Base-by-base conservation (phyloP, 1,140 invertebrate genomes). In the Achroia grisella region DNA sequence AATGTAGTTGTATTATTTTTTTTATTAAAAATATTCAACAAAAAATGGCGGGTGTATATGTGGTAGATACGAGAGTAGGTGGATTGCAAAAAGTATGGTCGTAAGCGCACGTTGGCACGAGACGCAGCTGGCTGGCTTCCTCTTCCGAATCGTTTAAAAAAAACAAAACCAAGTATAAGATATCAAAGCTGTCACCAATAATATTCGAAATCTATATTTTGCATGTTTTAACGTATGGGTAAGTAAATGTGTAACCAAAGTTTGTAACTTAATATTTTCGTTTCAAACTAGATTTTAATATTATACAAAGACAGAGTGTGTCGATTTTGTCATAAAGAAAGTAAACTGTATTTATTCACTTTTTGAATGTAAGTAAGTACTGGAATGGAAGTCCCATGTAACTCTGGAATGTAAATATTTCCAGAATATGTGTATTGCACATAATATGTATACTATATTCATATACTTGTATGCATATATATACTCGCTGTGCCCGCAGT, bases 81-180 rank as follows among this genome's bases (percentile, higher is more conserved):
- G 62, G 66, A 63, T 45, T 68, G 72, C 71, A 81, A 78, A 78
- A 72, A 71, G 62, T 23, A 23, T 23, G 2, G 52, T 61, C 51
- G 50, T 52, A 47, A 41, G 64, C 60, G 52, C 64, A 63, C 60
- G 64, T 57, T 60, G 76, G 66, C 76, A 74, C 75, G 70, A 68
- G 73, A 43, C 70, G 73, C 77, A 81, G 77, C 79, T 83, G 73
- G 63, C 56, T 55, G 40, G 71, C 60, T 83, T 83, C 79, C 79
- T 80, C 71, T 83, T 83, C 77, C 76, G 69, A 81, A 53, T 37
- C 14, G 15, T 48, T 71, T 77, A 71, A 70, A 39, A 35, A 63
- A 67, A 63, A 1, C 8, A 69, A 65, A 34, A 35, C 17, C 17
- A 23, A 23, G 17, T 34, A 41, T 29, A 42, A 50, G 48, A 50